Evolutionary conservation across 2,113 vertebrate species (phyloP), one percentile per base, ranked within the genome.

Genomic region (Forbesichthys agassizii): DNA sequence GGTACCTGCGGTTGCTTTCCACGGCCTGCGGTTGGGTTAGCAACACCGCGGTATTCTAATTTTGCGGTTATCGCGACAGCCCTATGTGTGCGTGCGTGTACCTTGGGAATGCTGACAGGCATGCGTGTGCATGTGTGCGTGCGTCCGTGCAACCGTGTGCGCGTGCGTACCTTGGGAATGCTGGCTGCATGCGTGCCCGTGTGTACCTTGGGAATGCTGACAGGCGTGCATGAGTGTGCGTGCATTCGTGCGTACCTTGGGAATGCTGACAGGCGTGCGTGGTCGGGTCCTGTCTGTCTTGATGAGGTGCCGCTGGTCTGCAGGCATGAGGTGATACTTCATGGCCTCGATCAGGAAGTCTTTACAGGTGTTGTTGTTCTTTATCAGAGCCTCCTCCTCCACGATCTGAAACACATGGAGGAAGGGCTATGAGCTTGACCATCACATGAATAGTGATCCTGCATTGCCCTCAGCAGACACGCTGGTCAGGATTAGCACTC

Each of bases 301-400:
- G 95, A 99, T 98, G 80, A 98, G 69, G 9, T 95, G 90, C 46
- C 97, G 93, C 80, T 99, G 98, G 80, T 99, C 96, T 0, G 94
- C 94, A 0, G 98, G 96, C 73, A 99, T 91, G 81, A 99, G 89
- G 85, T 99, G 98, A 73, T 98, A 99, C 90, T 99, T 99, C 98
- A 99, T 99, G 76, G 98, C 98, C 91, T 99, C 98, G n/a, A 99
- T 99, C 90, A 99, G 95, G 91, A 95, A 99, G 94, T 99, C 98
- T 92, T 99, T 99, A 86, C 98, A 99, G 11, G 96, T 95, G 42
- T 96, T 98, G 93, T 96, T 99, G 56, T 99, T 98, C 88, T 99
- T 99, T 49, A 99, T 96, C 83, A 99, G 5, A 1, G 93, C 92
- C 88, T 99, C 98, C 75, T 98, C 97, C 91, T 99, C 98, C 61